Base-by-base conservation (phyloP, 1,140 invertebrate species). In the Plectrocnemia conspersa region DNA sequence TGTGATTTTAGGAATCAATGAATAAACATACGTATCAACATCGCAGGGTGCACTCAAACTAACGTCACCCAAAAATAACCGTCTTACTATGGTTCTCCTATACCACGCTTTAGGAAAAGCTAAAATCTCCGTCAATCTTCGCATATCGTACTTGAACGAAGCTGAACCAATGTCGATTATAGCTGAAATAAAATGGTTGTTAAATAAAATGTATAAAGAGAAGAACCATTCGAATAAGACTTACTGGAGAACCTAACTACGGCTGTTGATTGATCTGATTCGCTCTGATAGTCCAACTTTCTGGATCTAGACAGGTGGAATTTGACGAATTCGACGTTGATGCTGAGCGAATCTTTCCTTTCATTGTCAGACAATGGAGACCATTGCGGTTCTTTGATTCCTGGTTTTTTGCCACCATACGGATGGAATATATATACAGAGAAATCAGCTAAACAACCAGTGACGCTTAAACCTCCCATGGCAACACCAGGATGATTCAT, bases 41-140 rank as follows among this genome's bases (percentile, higher is more conserved):
- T 94, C 89, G 90, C 91, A 94, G 1, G 83, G 80, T 1, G 83
- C 70, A 70, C 67, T 57, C 68, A 63, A 75, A 60, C 82, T 88
- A 4, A 89, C 70, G 74, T 98, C 94, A 11, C 95, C 95, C 9
- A 98, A 78, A 69, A 98, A 97, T 57, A 98, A 78, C 49, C 93
- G 73, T 15, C 94, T 76, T 16, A 97, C 92, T 56, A 98, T 93
- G 56, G 89, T 91, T 13, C 93, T 79, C 18, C 95, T 77, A 67
- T 97, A 97, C 96, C 97, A 99, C 2, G 96, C 95, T 74, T 96
- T 97, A 0, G 97, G 96, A 67, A 99, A 98, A 3, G 93, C 92
- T 29, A 99, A 72, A 62, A 98, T 97, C 75, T 99, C 97, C 0
- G 91, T 93, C 50, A 98, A 70, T n/a, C 96, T 80, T 45, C 96